Base-by-base conservation (phyloP, 2,888 invertebrate genomes). In the Timema cristinae region DNA sequence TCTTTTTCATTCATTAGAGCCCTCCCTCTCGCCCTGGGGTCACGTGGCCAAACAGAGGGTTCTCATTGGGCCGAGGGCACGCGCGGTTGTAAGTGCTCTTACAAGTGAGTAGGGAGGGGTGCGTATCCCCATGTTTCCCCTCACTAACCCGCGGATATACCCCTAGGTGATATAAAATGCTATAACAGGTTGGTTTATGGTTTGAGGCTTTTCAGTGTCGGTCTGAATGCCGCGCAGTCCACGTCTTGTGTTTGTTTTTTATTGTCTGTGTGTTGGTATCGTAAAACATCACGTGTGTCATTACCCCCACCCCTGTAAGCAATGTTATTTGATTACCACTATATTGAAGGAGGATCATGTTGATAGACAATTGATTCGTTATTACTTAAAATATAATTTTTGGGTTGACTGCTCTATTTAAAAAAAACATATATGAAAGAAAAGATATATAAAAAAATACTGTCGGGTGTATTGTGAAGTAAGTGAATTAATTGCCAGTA, bases 31-130 rank as follows among this genome's bases (percentile, higher is more conserved):
- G 32, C 32, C 32, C 32, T 32, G 2, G 59, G 50, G 51, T 70
- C 74, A 74, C 73, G 73, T 74, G 74, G 71, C 68, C 52, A 54
- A n/a, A 67, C 70, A 11, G 69, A 11, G 32, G 7, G 15, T 50
- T 67, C 51, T 70, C 52, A 73, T 74, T 74, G 74, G 74, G 54
- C 32, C 32, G 74, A 50, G 50, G 74, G 73, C 74, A 74, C 74
- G 74, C 74, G 74, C 73, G 49, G 16, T 63, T 67, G 16, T n/a
- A n/a, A 47, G 50, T 50, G 49, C 61, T 32, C 32, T 32, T 32
- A 32, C 32, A 32, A 32, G 32, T 1, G 32, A 32, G 32, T 32
- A 32, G 32, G 32, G 32, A 32, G 32, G 32, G 32, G 32, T 32
- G 32, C 32, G 32, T 32, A 49, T 11, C 70, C 50, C 61, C 59